Conservation (phyloP, 2,888 invertebrate genomes). For the Acronicta psi region DNA sequence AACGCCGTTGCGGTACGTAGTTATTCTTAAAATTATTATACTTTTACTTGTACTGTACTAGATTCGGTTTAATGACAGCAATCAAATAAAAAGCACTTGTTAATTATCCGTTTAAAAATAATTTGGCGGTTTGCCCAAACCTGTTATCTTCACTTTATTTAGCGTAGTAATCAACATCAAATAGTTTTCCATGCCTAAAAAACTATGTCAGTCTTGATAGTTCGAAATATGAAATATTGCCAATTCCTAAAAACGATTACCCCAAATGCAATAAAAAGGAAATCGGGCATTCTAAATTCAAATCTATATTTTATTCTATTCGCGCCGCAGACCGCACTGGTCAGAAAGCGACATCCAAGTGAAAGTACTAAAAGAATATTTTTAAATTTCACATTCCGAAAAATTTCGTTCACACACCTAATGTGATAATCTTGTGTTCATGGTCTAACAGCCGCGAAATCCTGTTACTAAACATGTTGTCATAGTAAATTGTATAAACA, state of each 20-base stretch:
- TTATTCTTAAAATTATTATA: too few relatives aligned
- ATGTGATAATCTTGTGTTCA: slow-evolving; percentile 74
- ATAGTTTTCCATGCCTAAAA: slow-evolving; percentile 9
- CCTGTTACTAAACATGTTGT: slow-evolving; percentile 71
- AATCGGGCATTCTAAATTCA: slow-evolving; percentile 64
- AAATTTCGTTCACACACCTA: slow-evolving; percentile 75
- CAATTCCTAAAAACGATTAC: slow-evolving; percentile 39
- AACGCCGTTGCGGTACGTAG: too few relatives aligned
- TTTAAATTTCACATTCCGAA: slow-evolving; percentile 69
- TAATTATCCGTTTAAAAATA: neutral
- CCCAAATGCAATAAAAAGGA: slow-evolving; percentile 46
- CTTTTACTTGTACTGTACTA: too few relatives aligned
- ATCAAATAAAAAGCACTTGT: slow-evolving; percentile 12
- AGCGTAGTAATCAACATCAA: slow-evolving; percentile 1
- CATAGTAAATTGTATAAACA: slow-evolving; percentile 64
- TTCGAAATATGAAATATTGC: slow-evolving; percentile 11
- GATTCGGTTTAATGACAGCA: neutral
- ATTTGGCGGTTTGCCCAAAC: too few relatives aligned
- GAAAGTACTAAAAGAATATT: slow-evolving; percentile 72
- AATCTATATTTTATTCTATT: slow-evolving; percentile 60
- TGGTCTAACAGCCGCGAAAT: slow-evolving; percentile 72
- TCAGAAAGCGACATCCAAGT: slow-evolving; percentile 75
- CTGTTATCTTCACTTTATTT: neutral
- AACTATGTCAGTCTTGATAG: slow-evolving; percentile 24
- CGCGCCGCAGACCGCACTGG: slow-evolving; percentile 60